Conservation (phyloP, 2,888 invertebrate genomes). For the Tetheella fluctuosa region DNA sequence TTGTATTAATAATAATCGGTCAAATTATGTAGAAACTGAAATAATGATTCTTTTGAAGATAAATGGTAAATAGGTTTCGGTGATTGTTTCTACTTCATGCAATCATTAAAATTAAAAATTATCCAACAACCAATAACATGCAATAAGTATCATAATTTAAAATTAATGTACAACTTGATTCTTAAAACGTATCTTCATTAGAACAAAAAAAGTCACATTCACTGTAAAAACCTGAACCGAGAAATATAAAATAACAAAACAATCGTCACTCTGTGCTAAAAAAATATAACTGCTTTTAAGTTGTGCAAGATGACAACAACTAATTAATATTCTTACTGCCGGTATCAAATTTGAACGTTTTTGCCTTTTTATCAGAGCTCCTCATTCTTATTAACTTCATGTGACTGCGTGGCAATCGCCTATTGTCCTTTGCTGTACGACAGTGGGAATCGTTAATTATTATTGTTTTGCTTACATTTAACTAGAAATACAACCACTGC, state of each 20-base stretch:
- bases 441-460: conserved; percentile 52
- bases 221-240: conserved; percentile 36
- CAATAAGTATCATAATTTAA: not conserved
- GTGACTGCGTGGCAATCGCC: conserved; percentile 83
- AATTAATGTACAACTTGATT: not conserved
- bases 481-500: too few species aligned
- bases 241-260: conserved; percentile 49
- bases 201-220: conserved; percentile 2
- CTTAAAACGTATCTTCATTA: not conserved
- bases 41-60: not conserved
- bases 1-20: too few species aligned
- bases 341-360: conserved; percentile 86
- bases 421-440: conserved; percentile 75
- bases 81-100: not conserved
- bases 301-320: conserved; percentile 36
- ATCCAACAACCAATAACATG: not conserved
- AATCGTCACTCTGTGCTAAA: conserved; percentile 60
- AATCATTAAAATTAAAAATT: not conserved
- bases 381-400: conserved; percentile 87
- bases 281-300: conserved; percentile 41
- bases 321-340: conserved; percentile 78
- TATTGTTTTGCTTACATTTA: conserved; percentile 21
- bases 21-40: not conserved
- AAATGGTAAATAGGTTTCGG: not conserved
- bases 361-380: conserved; percentile 82